These are phyloP conservation scores for Thymelicus lineola DNA, from an alignment of 2,888 invertebrate genomes.

Conservation along the genomic window DNA sequence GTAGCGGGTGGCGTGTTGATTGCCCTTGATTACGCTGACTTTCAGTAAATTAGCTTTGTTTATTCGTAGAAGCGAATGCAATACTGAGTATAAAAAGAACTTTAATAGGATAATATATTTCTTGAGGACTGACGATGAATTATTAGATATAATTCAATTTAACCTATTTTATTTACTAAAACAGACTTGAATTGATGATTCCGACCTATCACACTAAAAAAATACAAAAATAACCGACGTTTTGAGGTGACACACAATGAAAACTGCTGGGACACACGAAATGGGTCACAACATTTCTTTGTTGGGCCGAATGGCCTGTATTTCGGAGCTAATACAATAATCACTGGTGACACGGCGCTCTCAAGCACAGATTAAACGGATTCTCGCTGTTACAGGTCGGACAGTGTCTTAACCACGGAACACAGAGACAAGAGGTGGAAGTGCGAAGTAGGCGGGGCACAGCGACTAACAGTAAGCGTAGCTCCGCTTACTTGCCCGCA, in stretches of 20 bases:
- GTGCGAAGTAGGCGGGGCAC: no score
- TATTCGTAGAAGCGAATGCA: neutral
- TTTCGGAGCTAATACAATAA: slow-evolving; percentile 16
- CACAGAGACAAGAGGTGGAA: no score
- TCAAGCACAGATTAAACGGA: slow-evolving; percentile 10
- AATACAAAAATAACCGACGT: slow-evolving; percentile 10
- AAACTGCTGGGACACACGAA: neutral
- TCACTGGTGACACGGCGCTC: slow-evolving; percentile 8
- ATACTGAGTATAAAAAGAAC: neutral
- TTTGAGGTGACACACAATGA: slow-evolving; percentile 11
- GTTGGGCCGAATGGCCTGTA: slow-evolving; percentile 11
- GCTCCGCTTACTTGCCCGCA: no score
- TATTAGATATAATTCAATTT: no score
- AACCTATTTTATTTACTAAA: no score
- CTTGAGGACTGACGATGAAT: no score
- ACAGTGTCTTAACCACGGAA: no score
- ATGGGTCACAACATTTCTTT: slow-evolving; percentile 25
- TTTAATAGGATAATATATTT: no score
- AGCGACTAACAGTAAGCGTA: no score
- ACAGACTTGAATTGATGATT: neutral
- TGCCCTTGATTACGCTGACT: neutral
- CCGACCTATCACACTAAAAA: slow-evolving; percentile 8
- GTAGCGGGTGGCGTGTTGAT: slow-evolving; percentile 4
- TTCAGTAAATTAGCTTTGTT: slow-evolving; percentile 12
- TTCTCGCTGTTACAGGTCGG: neutral